phyloP scores from a whole-genome alignment of 1,140 invertebrate genomes.

The Meloidogyne chitwoodi region DNA sequence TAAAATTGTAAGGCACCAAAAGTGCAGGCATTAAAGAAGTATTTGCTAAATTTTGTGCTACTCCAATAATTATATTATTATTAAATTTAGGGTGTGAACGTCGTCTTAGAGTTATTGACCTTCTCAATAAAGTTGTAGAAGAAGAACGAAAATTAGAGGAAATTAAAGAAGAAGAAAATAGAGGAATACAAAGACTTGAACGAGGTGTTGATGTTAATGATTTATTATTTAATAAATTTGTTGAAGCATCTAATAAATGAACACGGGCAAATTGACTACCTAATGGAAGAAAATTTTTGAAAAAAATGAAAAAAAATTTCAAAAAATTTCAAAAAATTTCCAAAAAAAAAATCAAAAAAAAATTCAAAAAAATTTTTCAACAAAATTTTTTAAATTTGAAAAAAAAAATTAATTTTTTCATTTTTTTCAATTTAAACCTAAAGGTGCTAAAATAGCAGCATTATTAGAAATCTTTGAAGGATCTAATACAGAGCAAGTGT shows the following conservation, averaged over 20 bases:
- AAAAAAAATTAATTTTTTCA: no score
- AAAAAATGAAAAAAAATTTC: neutral
- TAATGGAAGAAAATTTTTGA: neutral
- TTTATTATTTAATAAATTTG: neutral
- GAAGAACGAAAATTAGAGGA: neutral
- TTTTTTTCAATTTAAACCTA: neutral
- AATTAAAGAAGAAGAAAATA: neutral
- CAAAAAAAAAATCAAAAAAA: neutral
- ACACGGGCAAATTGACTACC: neutral
- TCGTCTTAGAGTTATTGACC: slow-evolving; percentile 2
- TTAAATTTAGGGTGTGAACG: slow-evolving; percentile 3
- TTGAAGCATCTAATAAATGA: neutral
- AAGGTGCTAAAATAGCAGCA: slow-evolving; percentile 1
- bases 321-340: neutral
- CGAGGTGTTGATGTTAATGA: slow-evolving; percentile 8
- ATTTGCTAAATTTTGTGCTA: slow-evolving; percentile 1
- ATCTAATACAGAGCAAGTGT: slow-evolving; percentile 47
- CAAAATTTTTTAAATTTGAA: no score
- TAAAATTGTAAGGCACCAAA: neutral
- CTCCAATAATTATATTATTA: neutral
- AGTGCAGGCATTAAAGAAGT: slow-evolving; percentile 14
- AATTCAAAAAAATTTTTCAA: no score
- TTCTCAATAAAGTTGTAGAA: neutral
- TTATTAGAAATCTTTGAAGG: slow-evolving; percentile 1
- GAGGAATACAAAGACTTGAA: slow-evolving; percentile 16